Evolutionary conservation across 2,797 vertebrate species (phyloP), one percentile per base, ranked within the genome.

Genomic region (Eulemur coronatus): DNA sequence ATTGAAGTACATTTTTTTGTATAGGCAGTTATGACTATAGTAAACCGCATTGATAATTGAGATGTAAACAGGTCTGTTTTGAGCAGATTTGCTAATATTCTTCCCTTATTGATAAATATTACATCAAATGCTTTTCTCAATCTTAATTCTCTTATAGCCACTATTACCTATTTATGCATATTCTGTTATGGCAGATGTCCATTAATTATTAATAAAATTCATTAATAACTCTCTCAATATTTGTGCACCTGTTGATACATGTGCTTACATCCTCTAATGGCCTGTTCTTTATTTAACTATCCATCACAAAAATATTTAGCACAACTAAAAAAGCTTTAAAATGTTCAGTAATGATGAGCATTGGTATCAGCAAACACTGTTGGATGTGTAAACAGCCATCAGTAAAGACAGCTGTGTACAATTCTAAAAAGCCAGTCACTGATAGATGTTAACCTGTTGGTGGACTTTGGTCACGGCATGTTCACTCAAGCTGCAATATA

Each of bases 171-270:
- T 69, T 78, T 81, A 35, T 38, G 30, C 35, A 69, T 89, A 43
- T 61, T 30, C 55, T 72, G 0, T 93, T 89, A 55, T 2, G 86
- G 17, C 2, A 57, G 70, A 86, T 89, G 33, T 48, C 85, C 52
- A 84, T 79, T 63, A 91, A 70, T 57, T 67, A 22, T 57, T 57
- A 84, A 35, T 93, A 91, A 95, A 95, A 90, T 93, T 96, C n/a
- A 85, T 86, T 84, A 91, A 82, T 75, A 67, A 92, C 89, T 41
- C 22, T 96, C 24, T 76, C 35, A 84, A 20, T 91, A 85, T 91
- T 61, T 69, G 41, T 76, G 59, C 38, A 65, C 89, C 91, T 93
- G 63, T 79, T 97, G 78, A 91, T 81, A 89, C 35, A 75, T 38
- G 57, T 94, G 28, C 89, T 86, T 89, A 55, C 1, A 70, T 59